Base-by-base conservation (phyloP, 2,797 vertebrate species). In the Oryzias sinensis region DNA sequence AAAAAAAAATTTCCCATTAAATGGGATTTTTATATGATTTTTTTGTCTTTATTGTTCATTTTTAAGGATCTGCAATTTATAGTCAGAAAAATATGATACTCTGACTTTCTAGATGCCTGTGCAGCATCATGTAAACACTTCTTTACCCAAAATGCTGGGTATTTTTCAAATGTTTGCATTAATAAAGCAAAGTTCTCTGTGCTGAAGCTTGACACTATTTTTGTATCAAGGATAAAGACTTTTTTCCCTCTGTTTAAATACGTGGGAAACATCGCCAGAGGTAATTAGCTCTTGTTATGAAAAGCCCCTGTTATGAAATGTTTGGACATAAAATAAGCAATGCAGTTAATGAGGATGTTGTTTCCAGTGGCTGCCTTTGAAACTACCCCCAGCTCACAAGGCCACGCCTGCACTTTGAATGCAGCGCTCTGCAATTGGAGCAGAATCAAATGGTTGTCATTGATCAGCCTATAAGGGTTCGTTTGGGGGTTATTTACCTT, bases 321-420 rank as follows among this genome's bases (percentile, higher is more conserved):
- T 63, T 72, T 61, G 65, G 49, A 62, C 15, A 14, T 14, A 56
- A 56, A 79, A 69, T 37, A 57, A 56, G 24, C 15, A 20, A 49
- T 16, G 56, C 47, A 78, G 74, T 54, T 71, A 72, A 82, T 57
- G 60, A 75, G 60, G 50, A 63, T 62, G 27, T 43, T 7, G 6
- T 61, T 70, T 74, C 57, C 54, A 48, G 65, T 64, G n/a, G 27
- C n/a, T 13, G 25, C 41, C 33, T 59, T 49, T 62, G 40, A 71
- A 68, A 67, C 70, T 45, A 25, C 24, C 44, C 43, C 16, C 1
- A 4, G 27, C 62, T 70, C 45, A 54, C 29, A 14, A 42, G 59
- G 52, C 59, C 73, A 70, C 56, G 13, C 53, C 76, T 42, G 2
- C n/a, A 16, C 52, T 62, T 54, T 68, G 45, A 61, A 49, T 54